These are phyloP conservation scores for Geodia barretti DNA, from an alignment of 37 sponge, comb jelly and placozoan species.

Conservation along the genomic window DNA sequence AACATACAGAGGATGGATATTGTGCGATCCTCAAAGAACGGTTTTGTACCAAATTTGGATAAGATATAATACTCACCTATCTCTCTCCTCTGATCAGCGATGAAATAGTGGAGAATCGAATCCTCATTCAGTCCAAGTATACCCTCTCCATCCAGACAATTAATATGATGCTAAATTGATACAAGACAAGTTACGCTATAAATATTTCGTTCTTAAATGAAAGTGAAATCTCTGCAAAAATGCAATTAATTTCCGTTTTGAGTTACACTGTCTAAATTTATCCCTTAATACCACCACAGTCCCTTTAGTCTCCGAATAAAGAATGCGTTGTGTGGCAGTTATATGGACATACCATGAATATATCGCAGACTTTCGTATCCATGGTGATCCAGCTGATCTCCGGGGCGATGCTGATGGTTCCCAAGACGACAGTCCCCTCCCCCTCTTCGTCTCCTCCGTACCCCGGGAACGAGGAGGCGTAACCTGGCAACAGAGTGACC, in stretches of 20 bases:
- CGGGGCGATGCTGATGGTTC: slow-evolving; percentile 49
- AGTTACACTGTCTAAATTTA: background rate
- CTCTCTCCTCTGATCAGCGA: slow-evolving; percentile 56
- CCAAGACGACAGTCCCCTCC: slow-evolving; percentile 28
- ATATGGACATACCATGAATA: slow-evolving; percentile 40
- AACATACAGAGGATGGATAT: too few relatives aligned
- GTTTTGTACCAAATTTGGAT: background rate
- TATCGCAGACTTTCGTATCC: slow-evolving; percentile 63
- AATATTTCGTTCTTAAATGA: background rate
- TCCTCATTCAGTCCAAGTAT: slow-evolving; percentile 59
- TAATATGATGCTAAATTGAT: slow-evolving; percentile 65
- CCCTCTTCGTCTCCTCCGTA: background rate
- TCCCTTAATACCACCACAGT: too few relatives aligned
- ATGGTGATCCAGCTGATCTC: slow-evolving; percentile 65
- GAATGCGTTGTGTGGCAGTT: slow-evolving; percentile 3
- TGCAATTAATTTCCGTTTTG: too few relatives aligned
- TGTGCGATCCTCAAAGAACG: too few relatives aligned
- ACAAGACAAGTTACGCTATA: background rate
- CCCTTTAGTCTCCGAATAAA: too few relatives aligned
- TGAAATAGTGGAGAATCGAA: slow-evolving; percentile 48
- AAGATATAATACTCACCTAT: slow-evolving; percentile 14
- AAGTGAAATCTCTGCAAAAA: background rate
- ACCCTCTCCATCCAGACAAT: slow-evolving; percentile 51
- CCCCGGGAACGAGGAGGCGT: background rate
- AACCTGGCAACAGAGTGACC: slow-evolving; percentile 30